Conservation (phyloP, 1,140 invertebrate genomes). For the Cyclargus thomasi region DNA sequence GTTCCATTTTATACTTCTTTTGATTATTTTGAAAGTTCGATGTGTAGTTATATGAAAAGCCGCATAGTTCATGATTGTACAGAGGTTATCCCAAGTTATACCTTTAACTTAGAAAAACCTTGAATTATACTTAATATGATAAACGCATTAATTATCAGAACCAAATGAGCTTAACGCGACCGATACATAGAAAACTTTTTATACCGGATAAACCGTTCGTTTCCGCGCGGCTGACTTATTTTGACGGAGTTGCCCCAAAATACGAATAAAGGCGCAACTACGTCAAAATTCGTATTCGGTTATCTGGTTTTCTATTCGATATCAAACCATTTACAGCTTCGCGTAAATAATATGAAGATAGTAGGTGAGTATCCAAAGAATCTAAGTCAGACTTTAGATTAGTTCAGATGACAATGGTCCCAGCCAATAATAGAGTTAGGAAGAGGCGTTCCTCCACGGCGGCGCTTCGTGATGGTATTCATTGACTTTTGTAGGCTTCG, state of each 20-base stretch:
- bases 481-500: conserved; percentile 27
- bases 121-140: too few species aligned
- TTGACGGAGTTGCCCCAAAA: too few species aligned
- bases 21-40: neutral
- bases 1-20: neutral
- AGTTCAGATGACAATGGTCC: neutral
- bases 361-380: neutral
- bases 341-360: neutral
- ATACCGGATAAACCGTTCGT: too few species aligned
- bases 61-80: neutral
- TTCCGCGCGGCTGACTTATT: too few species aligned
- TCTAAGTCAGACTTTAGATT: neutral
- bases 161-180: too few species aligned
- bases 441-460: conserved; percentile 35
- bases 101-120: too few species aligned
- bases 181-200: too few species aligned
- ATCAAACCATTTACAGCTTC: neutral
- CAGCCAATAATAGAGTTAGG: conserved; percentile 11
- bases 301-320: too few species aligned
- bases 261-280: too few species aligned
- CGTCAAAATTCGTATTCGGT: too few species aligned
- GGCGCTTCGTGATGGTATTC: conserved; percentile 35
- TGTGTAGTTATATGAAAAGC: neutral
- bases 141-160: too few species aligned
- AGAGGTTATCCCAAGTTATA: too few species aligned